Percentiles rank a stretch among this genome's conserved stretches.
These are phyloP conservation scores for Pachyramphus minor DNA, from an alignment of 2,113 vertebrate species.

Conservation along the genomic window DNA sequence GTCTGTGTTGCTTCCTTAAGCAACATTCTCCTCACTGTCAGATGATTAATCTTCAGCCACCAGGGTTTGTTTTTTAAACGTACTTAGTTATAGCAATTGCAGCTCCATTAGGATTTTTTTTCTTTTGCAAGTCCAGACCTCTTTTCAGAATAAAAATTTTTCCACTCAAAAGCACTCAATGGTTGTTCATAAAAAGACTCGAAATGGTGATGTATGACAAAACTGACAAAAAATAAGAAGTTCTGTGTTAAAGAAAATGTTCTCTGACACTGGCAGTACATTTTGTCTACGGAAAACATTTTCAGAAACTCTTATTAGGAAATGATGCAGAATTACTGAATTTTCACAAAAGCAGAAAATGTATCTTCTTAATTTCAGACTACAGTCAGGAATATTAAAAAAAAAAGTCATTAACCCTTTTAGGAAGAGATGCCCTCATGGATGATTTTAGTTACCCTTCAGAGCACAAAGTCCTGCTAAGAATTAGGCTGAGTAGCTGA, in stretches of 20 bases:
- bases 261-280: slow-evolving; percentile 20
- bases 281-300: neutral
- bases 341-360: neutral
- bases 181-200: neutral
- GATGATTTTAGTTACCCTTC: neutral
- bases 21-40: neutral
- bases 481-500: neutral
- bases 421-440: neutral
- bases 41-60: neutral
- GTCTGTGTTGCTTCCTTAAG: neutral
- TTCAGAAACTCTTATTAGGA: neutral
- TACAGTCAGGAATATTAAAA: neutral
- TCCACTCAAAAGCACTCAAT: neutral
- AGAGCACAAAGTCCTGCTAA: neutral
- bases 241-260: slow-evolving; percentile 18
- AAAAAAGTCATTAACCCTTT: neutral
- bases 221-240: slow-evolving; percentile 5
- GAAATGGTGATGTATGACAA: neutral
- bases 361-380: neutral
- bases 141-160: neutral
- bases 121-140: neutral
- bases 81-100: neutral
- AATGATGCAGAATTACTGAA: neutral
- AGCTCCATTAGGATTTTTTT: neutral
- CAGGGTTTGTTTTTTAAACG: neutral